These are phyloP conservation scores for Ephialtes manifestator DNA, from an alignment of 2,888 invertebrate genomes.

Conservation along the genomic window DNA sequence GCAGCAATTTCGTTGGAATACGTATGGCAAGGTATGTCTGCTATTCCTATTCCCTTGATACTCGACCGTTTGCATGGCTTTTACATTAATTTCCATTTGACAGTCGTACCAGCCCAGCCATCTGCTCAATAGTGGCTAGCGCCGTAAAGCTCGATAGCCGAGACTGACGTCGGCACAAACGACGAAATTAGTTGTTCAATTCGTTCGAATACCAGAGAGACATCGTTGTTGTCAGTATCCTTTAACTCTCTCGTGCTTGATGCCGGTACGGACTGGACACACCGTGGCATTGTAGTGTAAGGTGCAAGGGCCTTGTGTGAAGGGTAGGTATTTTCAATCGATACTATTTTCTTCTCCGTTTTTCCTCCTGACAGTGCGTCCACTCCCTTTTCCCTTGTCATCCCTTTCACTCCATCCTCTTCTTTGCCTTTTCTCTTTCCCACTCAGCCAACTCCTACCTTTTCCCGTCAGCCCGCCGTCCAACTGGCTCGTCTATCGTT, in stretches of 20 bases:
- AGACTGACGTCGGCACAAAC: constrained; percentile 56
- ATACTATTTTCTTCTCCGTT: constrained; percentile 67
- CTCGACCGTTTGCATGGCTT: constrained; percentile 10
- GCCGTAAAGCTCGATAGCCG: background rate
- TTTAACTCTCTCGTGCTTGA: constrained; percentile 11
- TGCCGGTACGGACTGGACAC: constrained; percentile 33
- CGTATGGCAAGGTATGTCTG: background rate
- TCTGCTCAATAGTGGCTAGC: constrained; percentile 14
- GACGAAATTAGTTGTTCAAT: constrained; percentile 68
- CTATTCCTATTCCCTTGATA: background rate
- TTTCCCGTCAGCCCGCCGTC: constrained; percentile 44
- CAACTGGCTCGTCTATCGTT: constrained; percentile 70
- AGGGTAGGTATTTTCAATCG: constrained; percentile 75
- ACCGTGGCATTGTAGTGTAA: constrained; percentile 9
- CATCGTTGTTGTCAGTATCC: constrained; percentile 35
- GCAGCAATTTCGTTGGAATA: background rate
- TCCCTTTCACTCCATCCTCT: constrained; percentile 51
- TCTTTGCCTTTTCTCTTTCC: constrained; percentile 42
- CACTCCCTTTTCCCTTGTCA: constrained; percentile 10
- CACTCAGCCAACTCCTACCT: constrained; percentile 17
- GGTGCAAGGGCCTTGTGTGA: constrained; percentile 23
- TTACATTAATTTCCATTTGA: constrained; percentile 44
- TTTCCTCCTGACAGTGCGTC: constrained; percentile 47
- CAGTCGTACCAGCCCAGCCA: background rate
- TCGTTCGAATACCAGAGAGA: constrained; percentile 53